A percentile compares a stretch with the other conserved stretches of the same genome.
phyloP scores from a whole-genome alignment of 1,140 invertebrate genomes.

The Anastatus disparis region DNA sequence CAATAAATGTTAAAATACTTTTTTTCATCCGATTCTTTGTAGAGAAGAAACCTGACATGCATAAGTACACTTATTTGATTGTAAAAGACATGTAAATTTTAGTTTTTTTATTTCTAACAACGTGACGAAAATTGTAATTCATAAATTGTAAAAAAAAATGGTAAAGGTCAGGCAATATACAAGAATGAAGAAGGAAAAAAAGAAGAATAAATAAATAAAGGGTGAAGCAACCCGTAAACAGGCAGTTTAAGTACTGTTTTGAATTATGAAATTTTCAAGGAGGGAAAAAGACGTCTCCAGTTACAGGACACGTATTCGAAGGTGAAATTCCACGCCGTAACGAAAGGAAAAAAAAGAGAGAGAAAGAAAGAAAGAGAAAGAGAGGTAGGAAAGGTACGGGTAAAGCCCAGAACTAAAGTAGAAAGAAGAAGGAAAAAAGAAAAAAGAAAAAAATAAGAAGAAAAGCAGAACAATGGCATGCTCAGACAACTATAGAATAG shows the following conservation, averaged over 20 bases:
- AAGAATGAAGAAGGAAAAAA: background rate
- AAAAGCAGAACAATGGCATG: constrained; percentile 24
- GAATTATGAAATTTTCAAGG: constrained; percentile 24
- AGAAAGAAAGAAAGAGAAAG: background rate
- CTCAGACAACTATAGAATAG: constrained; percentile 1
- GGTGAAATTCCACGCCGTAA: background rate
- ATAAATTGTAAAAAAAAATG: too few relatives aligned
- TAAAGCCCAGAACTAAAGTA: background rate
- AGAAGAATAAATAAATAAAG: background rate
- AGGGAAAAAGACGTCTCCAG: constrained; percentile 8
- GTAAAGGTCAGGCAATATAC: too few relatives aligned
- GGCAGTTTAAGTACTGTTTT: background rate
- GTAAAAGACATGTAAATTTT: too few relatives aligned
- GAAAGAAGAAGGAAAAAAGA: background rate
- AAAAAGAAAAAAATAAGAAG: background rate
- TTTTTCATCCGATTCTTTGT: too few relatives aligned
- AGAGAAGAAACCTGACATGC: too few relatives aligned
- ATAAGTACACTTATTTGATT: too few relatives aligned
- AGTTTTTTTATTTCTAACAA: too few relatives aligned
- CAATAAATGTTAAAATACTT: too few relatives aligned
- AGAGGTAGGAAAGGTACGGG: background rate
- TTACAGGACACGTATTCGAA: background rate
- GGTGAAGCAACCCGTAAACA: too few relatives aligned
- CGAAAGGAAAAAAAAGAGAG: background rate
- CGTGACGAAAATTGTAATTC: too few relatives aligned